Evolutionary conservation across 2,797 vertebrate genomes (phyloP), one percentile per base, ranked within the genome.

Genomic region (Enteromius fasciolatus): DNA sequence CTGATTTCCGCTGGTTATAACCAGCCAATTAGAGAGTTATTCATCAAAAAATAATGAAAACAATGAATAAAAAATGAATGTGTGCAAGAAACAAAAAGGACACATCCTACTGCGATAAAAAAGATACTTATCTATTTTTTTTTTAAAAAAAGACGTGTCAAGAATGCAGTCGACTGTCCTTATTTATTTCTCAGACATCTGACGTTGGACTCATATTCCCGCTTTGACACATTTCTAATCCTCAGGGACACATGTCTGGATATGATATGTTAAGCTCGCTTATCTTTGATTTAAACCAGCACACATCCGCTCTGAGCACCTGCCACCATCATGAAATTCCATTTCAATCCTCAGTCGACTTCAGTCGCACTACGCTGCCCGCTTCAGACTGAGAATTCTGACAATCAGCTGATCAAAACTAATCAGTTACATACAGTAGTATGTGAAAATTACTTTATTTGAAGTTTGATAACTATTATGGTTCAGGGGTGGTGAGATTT

Each of bases 201-300:
- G 78, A 46, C 50, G 23, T 83, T 44, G n/a, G 39, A 72, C 79
- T 86, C 89, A 91, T 90, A 89, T 88, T 86, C 85, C 77, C 61
- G 50, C 28, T 85, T 76, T 84, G 83, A 74, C 72, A 76, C 72
- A 83, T 78, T 80, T 78, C 61, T 73, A 80, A 87, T 83, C 59
- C n/a, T 52, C 25, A 7, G 77, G 57, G 78, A 73, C 31, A 72
- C 63, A 48, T 74, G 66, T 75, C 76, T 80, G 80, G 31, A 77
- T 57, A 36, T 50, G 52, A 66, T 48, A 82, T 18, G 70, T 82
- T 82, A 63, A 78, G 66, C 68, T 44, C 4, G 15, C 59, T 66
- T 59, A 50, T 69, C 67, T 73, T 67, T 73, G 31, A 63, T 76
- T 36, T 82, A 76, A 76, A 59, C 63, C 75, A 23, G 15, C 23